phyloP scores from a whole-genome alignment of 2,797 vertebrate genomes.

The Cottoperca gobio region DNA sequence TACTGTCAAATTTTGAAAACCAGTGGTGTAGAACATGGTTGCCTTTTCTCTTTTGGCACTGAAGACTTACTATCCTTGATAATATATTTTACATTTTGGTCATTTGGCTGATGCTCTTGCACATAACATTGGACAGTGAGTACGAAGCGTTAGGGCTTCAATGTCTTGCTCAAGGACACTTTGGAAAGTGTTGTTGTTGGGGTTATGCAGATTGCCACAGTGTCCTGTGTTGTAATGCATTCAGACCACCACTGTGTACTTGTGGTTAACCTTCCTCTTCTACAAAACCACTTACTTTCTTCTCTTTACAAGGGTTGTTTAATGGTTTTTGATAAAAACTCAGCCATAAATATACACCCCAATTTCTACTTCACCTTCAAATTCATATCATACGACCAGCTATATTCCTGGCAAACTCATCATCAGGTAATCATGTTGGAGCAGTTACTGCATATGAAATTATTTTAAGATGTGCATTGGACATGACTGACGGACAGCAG shows the following conservation, averaged over 20 bases:
- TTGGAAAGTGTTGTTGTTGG: not conserved
- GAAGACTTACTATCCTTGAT: not conserved
- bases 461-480: slow-evolving; percentile 47
- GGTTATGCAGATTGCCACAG: slow-evolving; percentile 7
- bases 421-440: slow-evolving; percentile 54
- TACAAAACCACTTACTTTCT: slow-evolving; percentile 31
- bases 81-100: not conserved
- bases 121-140: not conserved
- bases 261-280: slow-evolving; percentile 34
- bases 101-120: not conserved
- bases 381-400: slow-evolving; percentile 40
- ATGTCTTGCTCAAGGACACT: slow-evolving; percentile 23
- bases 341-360: slow-evolving; percentile 44
- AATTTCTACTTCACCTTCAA: slow-evolving; percentile 61
- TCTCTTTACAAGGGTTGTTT: slow-evolving; percentile 49
- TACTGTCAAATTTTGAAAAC: no score
- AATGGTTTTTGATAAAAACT: slow-evolving; percentile 43
- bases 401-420: slow-evolving; percentile 46
- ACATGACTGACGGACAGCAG: slow-evolving; percentile 49
- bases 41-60: not conserved
- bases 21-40: not conserved
- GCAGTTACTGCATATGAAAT: slow-evolving; percentile 54
- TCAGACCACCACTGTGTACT: not conserved
- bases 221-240: slow-evolving; percentile 2
- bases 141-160: not conserved